phyloP scores from a whole-genome alignment of 2,888 invertebrate species.

The Drosophila cognata region DNA sequence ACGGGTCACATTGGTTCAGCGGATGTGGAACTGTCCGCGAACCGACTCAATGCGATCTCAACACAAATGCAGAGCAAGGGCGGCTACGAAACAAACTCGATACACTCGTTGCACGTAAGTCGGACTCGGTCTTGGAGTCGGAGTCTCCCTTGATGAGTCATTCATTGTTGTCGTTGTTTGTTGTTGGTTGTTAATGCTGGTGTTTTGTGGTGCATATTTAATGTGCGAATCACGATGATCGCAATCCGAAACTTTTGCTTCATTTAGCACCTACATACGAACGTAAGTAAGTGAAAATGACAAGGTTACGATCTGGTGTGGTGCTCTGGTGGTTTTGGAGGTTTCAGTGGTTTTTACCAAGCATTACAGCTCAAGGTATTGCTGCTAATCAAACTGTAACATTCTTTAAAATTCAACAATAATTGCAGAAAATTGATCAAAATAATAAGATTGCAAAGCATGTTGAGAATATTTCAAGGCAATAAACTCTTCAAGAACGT shows the following conservation, averaged over 20 bases:
- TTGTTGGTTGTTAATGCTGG: not conserved
- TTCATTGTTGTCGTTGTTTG: constrained; percentile 1
- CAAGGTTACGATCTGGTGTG: constrained; percentile 35
- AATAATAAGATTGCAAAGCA: not conserved
- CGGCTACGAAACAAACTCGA: constrained; percentile 91
- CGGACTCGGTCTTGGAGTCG: not conserved
- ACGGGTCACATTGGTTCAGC: constrained; percentile 95
- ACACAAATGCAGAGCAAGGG: constrained; percentile 98
- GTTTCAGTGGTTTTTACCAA: constrained; percentile 14
- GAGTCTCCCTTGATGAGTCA: constrained; percentile 15
- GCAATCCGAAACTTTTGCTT: constrained; percentile 41
- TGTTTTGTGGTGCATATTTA: constrained; percentile 24
- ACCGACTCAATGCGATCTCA: constrained; percentile 94
- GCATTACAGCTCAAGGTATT: constrained; percentile 29
- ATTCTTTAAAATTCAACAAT: not conserved
- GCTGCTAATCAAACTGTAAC: not conserved
- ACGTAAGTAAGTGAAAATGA: not conserved
- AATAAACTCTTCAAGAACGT: not conserved
- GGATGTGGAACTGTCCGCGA: constrained; percentile 93
- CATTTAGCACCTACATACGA: constrained; percentile 51
- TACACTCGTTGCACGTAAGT: constrained; percentile 84
- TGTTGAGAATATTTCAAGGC: no score
- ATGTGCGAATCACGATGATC: constrained; percentile 58
- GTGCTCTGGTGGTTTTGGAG: constrained; percentile 7
- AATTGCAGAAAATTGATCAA: not conserved